Conservation (phyloP, 2,113 vertebrate genomes). For the Nerophis ophidion region DNA sequence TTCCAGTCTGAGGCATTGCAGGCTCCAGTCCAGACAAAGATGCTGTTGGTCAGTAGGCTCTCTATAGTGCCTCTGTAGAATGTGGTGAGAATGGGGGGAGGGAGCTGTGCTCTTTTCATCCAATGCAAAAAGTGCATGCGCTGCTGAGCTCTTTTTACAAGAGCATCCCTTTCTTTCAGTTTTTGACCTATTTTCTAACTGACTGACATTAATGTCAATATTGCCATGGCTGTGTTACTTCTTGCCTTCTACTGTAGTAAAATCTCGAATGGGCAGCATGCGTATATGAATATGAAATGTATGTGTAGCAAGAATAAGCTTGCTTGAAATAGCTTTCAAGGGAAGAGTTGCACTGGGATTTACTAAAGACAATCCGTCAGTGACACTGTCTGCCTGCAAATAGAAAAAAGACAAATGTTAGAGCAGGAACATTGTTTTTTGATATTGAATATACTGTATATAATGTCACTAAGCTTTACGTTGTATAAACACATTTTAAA, state of each 20-base stretch:
- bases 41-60: no score
- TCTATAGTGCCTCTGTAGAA: no score
- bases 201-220: no score
- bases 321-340: conserved; percentile 20
- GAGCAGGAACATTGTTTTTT: background rate
- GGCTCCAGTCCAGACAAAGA: no score
- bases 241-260: conserved; percentile 13
- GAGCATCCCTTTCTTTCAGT: background rate
- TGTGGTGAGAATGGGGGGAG: no score
- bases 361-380: background rate
- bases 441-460: background rate
- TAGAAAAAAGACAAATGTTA: background rate
- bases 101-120: no score
- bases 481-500: no score
- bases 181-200: background rate
- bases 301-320: conserved; percentile 26
- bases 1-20: no score
- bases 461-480: no score
- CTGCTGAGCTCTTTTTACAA: no score
- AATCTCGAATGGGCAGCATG: conserved; percentile 24
- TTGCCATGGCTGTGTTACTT: conserved; percentile 10
- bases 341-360: background rate
- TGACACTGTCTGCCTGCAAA: background rate
- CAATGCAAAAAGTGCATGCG: no score
- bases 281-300: conserved; percentile 13